These are phyloP conservation scores for Athene noctua DNA, from an alignment of 2,113 vertebrate species.

Conservation along the genomic window DNA sequence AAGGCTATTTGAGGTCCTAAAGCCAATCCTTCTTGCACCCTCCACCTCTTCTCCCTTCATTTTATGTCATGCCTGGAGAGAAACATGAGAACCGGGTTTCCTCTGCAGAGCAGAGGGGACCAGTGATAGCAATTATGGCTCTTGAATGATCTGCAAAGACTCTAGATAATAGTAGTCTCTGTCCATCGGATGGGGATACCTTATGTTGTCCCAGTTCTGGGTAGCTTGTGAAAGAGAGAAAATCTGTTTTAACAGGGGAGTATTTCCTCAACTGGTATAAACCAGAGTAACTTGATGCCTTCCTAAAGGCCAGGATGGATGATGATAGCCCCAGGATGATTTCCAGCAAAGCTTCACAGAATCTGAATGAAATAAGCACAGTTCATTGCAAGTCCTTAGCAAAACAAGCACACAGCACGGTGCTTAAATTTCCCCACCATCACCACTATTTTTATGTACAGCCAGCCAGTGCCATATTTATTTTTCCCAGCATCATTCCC, in stretches of 20 bases:
- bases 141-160: not conserved
- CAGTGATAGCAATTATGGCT: not conserved
- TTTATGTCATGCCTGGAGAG: not conserved
- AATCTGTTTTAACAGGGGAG: not conserved
- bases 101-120: not conserved
- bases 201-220: not conserved
- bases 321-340: not conserved
- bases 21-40: not conserved
- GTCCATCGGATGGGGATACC: not conserved
- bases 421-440: not conserved
- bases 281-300: not conserved
- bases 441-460: not conserved
- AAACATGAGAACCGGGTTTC: not conserved
- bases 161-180: not conserved
- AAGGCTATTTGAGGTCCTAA: not conserved
- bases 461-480: conserved; percentile 8
- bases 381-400: conserved; percentile 5
- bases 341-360: not conserved
- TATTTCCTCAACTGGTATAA: not conserved
- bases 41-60: not conserved
- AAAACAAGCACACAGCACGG: conserved; percentile 35
- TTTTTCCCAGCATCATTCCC: conserved; percentile 13
- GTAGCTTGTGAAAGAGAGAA: not conserved
- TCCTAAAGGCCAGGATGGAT: not conserved
- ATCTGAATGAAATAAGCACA: not conserved